Conservation (phyloP, 2,113 vertebrate genomes). For the Podarcis muralis region DNA sequence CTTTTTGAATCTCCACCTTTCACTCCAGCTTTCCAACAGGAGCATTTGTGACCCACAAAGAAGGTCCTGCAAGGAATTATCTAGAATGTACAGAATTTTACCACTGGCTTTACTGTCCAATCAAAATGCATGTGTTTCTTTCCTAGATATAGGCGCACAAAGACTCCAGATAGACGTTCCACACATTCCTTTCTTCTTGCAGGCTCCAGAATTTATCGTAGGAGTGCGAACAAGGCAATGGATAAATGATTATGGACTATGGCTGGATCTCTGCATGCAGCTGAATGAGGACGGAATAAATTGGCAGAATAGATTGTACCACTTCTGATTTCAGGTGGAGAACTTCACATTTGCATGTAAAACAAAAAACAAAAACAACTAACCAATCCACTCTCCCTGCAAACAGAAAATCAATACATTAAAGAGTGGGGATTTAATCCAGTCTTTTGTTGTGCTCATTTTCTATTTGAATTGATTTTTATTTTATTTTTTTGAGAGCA, state of each 20-base stretch:
- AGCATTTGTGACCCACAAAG: conserved; percentile 42
- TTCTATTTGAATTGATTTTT: neutral
- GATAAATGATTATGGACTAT: neutral
- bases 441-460: neutral
- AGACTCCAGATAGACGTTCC: neutral
- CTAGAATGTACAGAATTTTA: neutral
- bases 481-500: neutral
- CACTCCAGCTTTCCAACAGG: conserved; percentile 24
- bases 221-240: too few relatives aligned
- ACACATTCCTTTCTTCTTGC: neutral
- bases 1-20: conserved; percentile 43
- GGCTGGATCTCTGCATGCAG: neutral
- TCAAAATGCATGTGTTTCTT: neutral
- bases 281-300: neutral
- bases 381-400: neutral
- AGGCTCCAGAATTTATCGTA: neutral
- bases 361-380: neutral
- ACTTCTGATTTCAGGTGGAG: neutral
- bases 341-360: neutral
- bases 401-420: neutral
- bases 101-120: neutral
- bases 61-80: conserved; percentile 49
- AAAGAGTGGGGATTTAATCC: neutral
- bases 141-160: neutral
- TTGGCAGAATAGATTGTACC: neutral